Evolutionary conservation across 2,888 invertebrate species (phyloP), one percentile per base, ranked within the genome.

Genomic region (Metallyticus violacea): DNA sequence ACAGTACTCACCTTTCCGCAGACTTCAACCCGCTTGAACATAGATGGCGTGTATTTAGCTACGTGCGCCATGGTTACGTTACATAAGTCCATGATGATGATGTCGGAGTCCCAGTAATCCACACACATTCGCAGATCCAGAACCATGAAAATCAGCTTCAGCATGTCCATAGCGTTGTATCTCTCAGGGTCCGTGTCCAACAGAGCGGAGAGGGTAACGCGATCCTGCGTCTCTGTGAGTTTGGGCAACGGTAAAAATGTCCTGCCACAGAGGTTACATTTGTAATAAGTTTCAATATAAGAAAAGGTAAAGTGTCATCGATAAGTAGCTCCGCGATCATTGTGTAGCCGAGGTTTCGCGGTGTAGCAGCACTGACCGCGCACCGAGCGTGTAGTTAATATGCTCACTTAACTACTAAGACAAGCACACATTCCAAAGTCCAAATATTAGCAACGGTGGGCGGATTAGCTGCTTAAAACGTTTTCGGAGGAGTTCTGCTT

Each of bases 31-130:
- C 87, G 86, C 83, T 88, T 88, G 26, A 87, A 78, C 26, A 85
- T 82, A 27, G 86, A 79, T 29, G 85, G 79, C 25, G 85, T 81
- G 29, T 86, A 26, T 30, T 80, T 62, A 5, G 86, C 40, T 7
- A 83, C n/a, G 30, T 86, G 86, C 7, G 62, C 30, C 6, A 88
- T 15, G 1, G 81, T 79, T 29, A 86, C 22, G 76, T 85, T 79
- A 26, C 28, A 15, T 26, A 87, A 25, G 84, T 88, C 88, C 76
- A 87, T 78, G 78, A 88, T 22, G 86, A 76, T 30, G 87, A 87
- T 89, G 89, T 80, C 89, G 87, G 87, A 87, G 88, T 88, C 88
- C 29, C 88, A 88, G 82, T 87, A 89, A 85, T 89, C 89, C 30
- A 88, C 86, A 79, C 88, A 85, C 27, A 90, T 87, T n/a, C 80